Percentiles rank a stretch among this genome's conserved stretches.
Evolutionary conservation across 2,113 vertebrate genomes (phyloP).

Genomic region (Hydrochoerus hydrochaeris): DNA sequence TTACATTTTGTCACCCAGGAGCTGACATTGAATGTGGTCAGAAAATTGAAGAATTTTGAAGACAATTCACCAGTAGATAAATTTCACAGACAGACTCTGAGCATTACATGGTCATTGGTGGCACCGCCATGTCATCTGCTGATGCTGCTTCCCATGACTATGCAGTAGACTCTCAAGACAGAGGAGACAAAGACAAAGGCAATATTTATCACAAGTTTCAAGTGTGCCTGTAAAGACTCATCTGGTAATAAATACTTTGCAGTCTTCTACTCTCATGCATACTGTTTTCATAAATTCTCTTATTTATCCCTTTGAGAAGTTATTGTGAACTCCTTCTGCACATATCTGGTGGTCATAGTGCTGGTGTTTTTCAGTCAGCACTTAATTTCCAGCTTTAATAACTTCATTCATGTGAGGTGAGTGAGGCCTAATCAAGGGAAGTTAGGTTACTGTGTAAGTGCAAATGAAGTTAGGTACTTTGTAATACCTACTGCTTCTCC

Average conservation of each 20-base stretch:
- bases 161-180: too few relatives aligned
- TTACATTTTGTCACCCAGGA: not conserved
- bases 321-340: not conserved
- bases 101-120: accelerated
- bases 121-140: not conserved
- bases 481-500: not conserved
- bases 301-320: not conserved
- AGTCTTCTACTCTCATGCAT: not conserved
- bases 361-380: not conserved
- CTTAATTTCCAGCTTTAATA: not conserved
- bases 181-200: not conserved
- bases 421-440: not conserved
- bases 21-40: not conserved
- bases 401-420: not conserved
- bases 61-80: not conserved
- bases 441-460: not conserved
- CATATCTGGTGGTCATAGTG: not conserved
- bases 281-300: not conserved
- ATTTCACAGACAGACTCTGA: not conserved
- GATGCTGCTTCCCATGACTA: not conserved
- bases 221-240: not conserved
- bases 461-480: not conserved
- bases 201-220: not conserved
- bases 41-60: too few relatives aligned
- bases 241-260: not conserved